Evolutionary conservation across 1,140 invertebrate genomes (phyloP).

Genomic region (Drosophila aff.): DNA sequence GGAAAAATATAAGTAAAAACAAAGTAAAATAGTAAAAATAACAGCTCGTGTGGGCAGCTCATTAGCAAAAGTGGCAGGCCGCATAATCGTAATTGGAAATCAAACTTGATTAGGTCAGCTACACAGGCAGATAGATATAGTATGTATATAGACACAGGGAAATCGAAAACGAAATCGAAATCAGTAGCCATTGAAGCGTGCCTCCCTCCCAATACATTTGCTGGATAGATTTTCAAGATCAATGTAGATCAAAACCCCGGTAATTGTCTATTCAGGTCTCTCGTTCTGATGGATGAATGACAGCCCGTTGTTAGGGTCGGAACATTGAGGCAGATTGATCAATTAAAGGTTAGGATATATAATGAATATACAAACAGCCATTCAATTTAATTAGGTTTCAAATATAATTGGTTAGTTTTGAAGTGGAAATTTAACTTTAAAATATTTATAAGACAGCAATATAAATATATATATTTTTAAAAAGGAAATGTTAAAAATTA

Average conservation of each 20-base stretch:
- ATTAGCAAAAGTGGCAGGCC: constrained; percentile 70
- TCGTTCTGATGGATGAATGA: constrained; percentile 37
- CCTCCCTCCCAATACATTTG: constrained; percentile 34
- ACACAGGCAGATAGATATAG: constrained; percentile 7
- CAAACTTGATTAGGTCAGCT: constrained; percentile 69
- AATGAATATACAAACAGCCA: neutral
- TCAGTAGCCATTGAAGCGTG: constrained; percentile 59
- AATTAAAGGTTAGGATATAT: constrained; percentile 3
- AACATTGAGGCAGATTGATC: constrained; percentile 3
- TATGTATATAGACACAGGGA: neutral
- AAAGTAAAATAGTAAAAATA: constrained; percentile 8
- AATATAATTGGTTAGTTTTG: neutral
- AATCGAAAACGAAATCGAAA: constrained; percentile 8
- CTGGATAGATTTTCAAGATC: constrained; percentile 71
- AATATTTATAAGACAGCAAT: no score
- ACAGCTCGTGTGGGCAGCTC: constrained; percentile 37
- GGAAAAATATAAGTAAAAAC: constrained; percentile 22
- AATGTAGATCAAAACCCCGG: constrained; percentile 42
- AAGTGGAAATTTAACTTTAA: no score
- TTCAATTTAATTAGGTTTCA: constrained; percentile 2
- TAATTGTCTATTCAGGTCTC: constrained; percentile 29
- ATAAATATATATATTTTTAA: neutral
- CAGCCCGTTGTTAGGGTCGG: constrained; percentile 22
- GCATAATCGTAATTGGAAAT: constrained; percentile 75
- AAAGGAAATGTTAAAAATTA: neutral